Percentiles rank a stretch among this genome's conserved stretches.
Conservation (phyloP, 2,888 invertebrate species). For the Oscheius sp. region DNA sequence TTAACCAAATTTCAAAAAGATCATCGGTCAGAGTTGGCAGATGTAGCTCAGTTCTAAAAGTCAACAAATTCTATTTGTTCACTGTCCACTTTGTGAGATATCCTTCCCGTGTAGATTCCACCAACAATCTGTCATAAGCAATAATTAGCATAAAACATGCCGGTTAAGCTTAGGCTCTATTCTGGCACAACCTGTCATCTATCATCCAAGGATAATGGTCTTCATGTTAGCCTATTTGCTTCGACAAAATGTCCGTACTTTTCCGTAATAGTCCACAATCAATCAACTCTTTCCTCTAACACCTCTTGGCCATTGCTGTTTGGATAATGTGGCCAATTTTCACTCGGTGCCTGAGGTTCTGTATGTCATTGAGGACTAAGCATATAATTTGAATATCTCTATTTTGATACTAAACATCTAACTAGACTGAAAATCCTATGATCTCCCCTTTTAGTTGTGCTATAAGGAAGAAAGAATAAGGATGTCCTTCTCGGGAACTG, state of each 20-base stretch:
- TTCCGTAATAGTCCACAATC: too few species aligned
- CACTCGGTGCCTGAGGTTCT: too few species aligned
- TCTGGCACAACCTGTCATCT: neutral
- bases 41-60: neutral
- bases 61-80: conserved; percentile 24
- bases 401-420: too few species aligned
- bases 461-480: neutral
- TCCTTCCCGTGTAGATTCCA: conserved; percentile 22
- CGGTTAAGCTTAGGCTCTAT: neutral
- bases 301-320: too few species aligned
- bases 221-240: too few species aligned
- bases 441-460: neutral
- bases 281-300: too few species aligned
- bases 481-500: neutral
- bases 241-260: too few species aligned
- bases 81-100: conserved; percentile 20
- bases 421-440: too few species aligned
- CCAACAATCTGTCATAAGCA: neutral
- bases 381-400: too few species aligned
- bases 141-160: neutral
- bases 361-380: too few species aligned
- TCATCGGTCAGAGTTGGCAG: too few species aligned
- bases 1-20: neutral
- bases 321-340: too few species aligned
- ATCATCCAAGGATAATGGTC: conserved; percentile 25